These are phyloP conservation scores for Meandrusa payeni DNA, from an alignment of 2,888 invertebrate genomes.

Conservation along the genomic window DNA sequence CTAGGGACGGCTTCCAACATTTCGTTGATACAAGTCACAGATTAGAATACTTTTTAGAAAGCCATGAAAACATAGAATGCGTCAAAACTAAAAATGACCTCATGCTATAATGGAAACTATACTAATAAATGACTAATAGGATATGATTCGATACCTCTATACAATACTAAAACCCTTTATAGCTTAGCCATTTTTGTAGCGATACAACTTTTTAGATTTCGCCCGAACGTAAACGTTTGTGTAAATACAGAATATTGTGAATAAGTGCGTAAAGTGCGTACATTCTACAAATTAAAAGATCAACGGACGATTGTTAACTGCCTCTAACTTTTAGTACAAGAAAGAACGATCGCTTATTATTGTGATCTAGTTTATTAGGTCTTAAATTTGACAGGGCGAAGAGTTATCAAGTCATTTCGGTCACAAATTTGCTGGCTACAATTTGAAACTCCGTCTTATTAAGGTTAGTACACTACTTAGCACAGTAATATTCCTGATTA, in stretches of 20 bases:
- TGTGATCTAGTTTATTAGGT: too few relatives aligned
- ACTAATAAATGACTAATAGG: constrained; percentile 12
- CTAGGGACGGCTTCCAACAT: constrained; percentile 20
- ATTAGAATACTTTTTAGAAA: constrained; percentile 2
- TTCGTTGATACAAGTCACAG: constrained; percentile 1
- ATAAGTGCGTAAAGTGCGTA: constrained; percentile 16
- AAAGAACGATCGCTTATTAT: too few relatives aligned
- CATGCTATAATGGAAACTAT: background rate
- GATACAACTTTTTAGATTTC: too few relatives aligned
- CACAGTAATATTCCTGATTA: too few relatives aligned
- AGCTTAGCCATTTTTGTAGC: too few relatives aligned
- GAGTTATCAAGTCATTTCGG: too few relatives aligned
- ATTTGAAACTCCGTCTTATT: too few relatives aligned
- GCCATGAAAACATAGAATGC: constrained; percentile 10
- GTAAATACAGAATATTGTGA: constrained; percentile 4
- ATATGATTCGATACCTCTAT: constrained; percentile 4
- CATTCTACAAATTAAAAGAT: constrained; percentile 4
- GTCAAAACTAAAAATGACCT: constrained; percentile 1
- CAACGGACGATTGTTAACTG: constrained; percentile 11
- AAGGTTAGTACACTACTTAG: too few relatives aligned
- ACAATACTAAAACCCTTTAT: background rate
- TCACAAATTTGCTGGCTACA: too few relatives aligned
- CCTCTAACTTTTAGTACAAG: too few relatives aligned
- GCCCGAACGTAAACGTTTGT: constrained; percentile 7
- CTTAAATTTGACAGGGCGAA: too few relatives aligned